Percentiles rank a stretch among this genome's conserved stretches.
Evolutionary conservation across 1,140 invertebrate genomes (phyloP).

Genomic region (Macrostomum lignano): DNA sequence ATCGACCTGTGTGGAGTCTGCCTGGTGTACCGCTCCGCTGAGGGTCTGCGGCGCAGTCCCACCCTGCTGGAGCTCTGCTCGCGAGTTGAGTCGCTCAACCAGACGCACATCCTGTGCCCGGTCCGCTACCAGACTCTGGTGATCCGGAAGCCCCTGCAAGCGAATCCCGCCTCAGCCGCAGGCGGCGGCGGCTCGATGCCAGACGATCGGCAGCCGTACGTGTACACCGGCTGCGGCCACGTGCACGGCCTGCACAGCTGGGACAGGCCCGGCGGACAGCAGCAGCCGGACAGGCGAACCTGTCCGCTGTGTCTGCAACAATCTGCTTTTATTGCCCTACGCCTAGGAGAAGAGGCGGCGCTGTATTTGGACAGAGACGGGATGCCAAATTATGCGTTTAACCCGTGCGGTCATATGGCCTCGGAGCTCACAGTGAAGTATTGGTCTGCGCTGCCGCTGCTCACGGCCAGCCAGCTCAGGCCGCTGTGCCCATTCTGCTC

Average conservation of each 20-base stretch:
- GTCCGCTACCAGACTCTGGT: too few relatives aligned
- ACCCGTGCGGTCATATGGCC: slow-evolving; percentile 92
- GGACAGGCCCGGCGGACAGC: slow-evolving; percentile 11
- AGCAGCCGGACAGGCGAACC: slow-evolving; percentile 31
- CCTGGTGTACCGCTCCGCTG: slow-evolving; percentile 75
- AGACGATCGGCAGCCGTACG: slow-evolving; percentile 43
- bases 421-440: too few relatives aligned
- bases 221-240: slow-evolving; percentile 92
- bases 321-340: slow-evolving; percentile 35
- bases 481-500: too few relatives aligned
- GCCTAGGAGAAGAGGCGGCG: slow-evolving; percentile 76
- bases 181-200: too few relatives aligned
- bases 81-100: neutral
- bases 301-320: slow-evolving; percentile 61
- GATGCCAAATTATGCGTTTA: slow-evolving; percentile 77
- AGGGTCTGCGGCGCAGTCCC: slow-evolving; percentile 40
- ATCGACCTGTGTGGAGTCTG: slow-evolving; percentile 96
- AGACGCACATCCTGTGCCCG: neutral
- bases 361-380: slow-evolving; percentile 56
- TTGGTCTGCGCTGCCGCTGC: too few relatives aligned
- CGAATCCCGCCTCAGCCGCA: too few relatives aligned
- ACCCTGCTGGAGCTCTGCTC: neutral
- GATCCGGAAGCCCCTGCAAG: too few relatives aligned
- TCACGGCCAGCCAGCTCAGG: too few relatives aligned
- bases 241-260: slow-evolving; percentile 45